Conservation (phyloP, 2,113 vertebrate genomes). For the Zosterops lateralis region DNA sequence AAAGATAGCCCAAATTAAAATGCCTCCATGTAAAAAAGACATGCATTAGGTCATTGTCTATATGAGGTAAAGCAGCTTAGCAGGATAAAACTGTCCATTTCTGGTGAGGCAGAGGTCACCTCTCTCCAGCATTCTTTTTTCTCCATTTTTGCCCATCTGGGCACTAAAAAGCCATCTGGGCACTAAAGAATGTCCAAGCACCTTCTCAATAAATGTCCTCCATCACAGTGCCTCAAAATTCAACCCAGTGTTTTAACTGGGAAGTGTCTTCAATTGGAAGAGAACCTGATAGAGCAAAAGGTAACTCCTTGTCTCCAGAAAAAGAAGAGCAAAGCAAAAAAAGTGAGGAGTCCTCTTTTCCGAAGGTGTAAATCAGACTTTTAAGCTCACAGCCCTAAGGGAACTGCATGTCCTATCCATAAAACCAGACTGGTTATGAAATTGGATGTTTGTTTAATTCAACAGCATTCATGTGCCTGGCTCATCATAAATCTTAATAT, state of each 20-base stretch:
- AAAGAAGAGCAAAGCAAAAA: neutral
- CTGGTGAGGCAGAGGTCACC: neutral
- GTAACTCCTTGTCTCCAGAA: neutral
- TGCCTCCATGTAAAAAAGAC: neutral
- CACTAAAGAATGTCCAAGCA: neutral
- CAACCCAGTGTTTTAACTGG: neutral
- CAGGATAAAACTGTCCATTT: neutral
- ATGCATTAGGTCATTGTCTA: neutral
- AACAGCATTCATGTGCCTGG: neutral
- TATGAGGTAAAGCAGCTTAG: neutral
- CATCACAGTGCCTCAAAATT: neutral
- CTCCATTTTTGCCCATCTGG: neutral
- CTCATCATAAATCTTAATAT: neutral
- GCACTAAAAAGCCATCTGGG: neutral
- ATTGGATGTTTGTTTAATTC: constrained; percentile 26
- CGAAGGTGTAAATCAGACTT: neutral
- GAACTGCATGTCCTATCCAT: neutral
- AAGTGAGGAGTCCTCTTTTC: neutral
- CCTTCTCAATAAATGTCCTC: neutral
- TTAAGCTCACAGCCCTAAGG: neutral
- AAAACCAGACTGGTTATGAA: constrained; percentile 9
- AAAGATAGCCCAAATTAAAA: neutral
- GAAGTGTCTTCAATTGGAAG: neutral
- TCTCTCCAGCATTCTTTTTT: neutral
- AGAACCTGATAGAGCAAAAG: neutral